Base-by-base conservation (phyloP, 2,113 vertebrate genomes). In the Peromyscus polionotus region DNA sequence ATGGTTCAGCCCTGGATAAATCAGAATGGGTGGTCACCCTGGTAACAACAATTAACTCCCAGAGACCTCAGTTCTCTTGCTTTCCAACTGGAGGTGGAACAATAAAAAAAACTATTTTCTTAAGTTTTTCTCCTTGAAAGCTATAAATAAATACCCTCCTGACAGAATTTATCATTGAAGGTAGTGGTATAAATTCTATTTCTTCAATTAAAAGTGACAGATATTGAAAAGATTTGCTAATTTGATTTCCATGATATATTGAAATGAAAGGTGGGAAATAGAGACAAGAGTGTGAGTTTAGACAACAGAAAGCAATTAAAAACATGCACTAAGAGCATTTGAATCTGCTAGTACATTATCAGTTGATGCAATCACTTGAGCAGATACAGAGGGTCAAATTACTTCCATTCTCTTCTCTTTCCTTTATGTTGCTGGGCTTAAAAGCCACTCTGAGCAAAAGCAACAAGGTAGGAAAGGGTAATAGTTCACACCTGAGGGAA, bases 81-180 rank as follows among this genome's bases (percentile, higher is more conserved):
- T 85, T 97, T 95, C 87, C 63, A 89, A 85, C 96, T 93, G 54
- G 59, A 80, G 8, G 33, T 9, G 68, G 26, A 31, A 83, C 65
- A 96, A 85, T 94, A 88, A 81, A 84, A 65, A 51, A 51, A 84
- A 9, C 54, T 70, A 36, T 95, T 97, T 96, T 96, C 75, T 96
- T 96, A 90, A 91, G 77, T 12, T 68, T 98, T 90, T 88, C 61
- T 95, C 63, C 92, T 95, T 86, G 28, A 96, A 94, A 95, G 51
- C 28, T 94, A 68, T 77, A 97, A 90, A 68, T 77, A 97, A 90
- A 72, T 92, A 89, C 57, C 19, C 73, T 75, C 59, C 54, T 80
- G 57, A 36, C n/a, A 75, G 39, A 92, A 54, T 13, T 94, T 94
- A 12, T 70, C 75, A 79, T 92, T 96, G 68, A 91, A 97, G 51